Conservation (phyloP, 1,140 invertebrate genomes). For the Drosophila rufa region DNA sequence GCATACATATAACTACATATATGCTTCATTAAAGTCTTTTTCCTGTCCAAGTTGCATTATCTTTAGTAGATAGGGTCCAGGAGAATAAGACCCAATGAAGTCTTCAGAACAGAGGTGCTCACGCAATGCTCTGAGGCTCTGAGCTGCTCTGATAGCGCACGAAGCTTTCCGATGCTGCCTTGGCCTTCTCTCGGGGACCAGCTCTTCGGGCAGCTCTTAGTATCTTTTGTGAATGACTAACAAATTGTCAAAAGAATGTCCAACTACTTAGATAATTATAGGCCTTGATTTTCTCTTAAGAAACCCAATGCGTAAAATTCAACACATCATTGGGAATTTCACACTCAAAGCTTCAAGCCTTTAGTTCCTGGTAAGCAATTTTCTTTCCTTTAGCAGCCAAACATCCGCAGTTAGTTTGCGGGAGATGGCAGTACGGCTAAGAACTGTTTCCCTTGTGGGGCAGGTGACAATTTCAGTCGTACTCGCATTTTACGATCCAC, state of each 20-base stretch:
- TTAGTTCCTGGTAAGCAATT: slow-evolving; percentile 42
- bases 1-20: neutral
- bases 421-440: neutral
- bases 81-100: no score
- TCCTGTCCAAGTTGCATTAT: no score
- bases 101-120: no score
- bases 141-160: no score
- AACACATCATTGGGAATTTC: slow-evolving; percentile 57
- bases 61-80: no score
- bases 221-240: neutral
- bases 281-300: neutral
- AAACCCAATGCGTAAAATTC: slow-evolving; percentile 48
- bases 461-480: slow-evolving; percentile 51
- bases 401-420: slow-evolving; percentile 57
- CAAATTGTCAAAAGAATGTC: neutral
- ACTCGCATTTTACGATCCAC: slow-evolving; percentile 27
- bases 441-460: slow-evolving; percentile 35
- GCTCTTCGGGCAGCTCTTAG: neutral
- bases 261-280: neutral
- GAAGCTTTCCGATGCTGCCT: no score
- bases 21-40: neutral
- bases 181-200: neutral
- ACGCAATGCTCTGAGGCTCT: neutral
- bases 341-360: slow-evolving; percentile 25
- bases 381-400: slow-evolving; percentile 58